Evolutionary conservation across 2,888 invertebrate genomes (phyloP).

Genomic region (Bembecia ichneumoniformis): DNA sequence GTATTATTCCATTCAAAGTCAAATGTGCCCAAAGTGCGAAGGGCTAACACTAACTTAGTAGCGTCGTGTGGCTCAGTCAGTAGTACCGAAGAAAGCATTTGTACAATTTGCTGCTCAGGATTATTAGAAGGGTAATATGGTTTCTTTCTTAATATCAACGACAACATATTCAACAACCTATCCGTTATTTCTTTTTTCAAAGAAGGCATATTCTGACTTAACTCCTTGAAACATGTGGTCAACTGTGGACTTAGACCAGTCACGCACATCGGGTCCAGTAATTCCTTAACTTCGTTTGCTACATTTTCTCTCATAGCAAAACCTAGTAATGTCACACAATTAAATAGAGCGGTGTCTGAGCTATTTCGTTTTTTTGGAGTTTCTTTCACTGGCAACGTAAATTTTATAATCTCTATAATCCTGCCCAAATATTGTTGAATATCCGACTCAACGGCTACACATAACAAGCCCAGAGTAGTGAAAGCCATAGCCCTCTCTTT

Average conservation of each 20-base stretch:
- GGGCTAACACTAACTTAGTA: slow-evolving; percentile 89
- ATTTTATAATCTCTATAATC: slow-evolving; percentile 87
- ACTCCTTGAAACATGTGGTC: slow-evolving; percentile 91
- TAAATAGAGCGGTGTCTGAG: slow-evolving; percentile 90
- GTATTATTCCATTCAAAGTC: slow-evolving; percentile 93
- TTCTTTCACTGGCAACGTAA: slow-evolving; percentile 82
- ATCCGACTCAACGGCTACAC: slow-evolving; percentile 88
- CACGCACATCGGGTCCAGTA: slow-evolving; percentile 92
- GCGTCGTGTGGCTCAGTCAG: slow-evolving; percentile 78
- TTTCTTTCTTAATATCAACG: slow-evolving; percentile 90
- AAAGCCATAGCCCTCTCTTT: slow-evolving; percentile 91
- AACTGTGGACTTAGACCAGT: slow-evolving; percentile 91
- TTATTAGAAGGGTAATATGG: slow-evolving; percentile 78
- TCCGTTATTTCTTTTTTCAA: slow-evolving; percentile 93
- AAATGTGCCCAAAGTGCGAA: slow-evolving; percentile 91
- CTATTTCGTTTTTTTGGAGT: slow-evolving; percentile 81
- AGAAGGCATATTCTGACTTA: slow-evolving; percentile 90
- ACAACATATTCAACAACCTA: slow-evolving; percentile 91
- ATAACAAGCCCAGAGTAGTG: slow-evolving; percentile 91
- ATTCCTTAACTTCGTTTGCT: slow-evolving; percentile 82
- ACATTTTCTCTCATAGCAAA: slow-evolving; percentile 88
- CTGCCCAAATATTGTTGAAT: slow-evolving; percentile 84
- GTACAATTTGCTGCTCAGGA: slow-evolving; percentile 57
- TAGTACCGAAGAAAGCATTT: slow-evolving; percentile 49
- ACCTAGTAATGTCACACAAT: slow-evolving; percentile 93